phyloP scores from a whole-genome alignment of 2,797 vertebrate genomes.

The Alca torda region DNA sequence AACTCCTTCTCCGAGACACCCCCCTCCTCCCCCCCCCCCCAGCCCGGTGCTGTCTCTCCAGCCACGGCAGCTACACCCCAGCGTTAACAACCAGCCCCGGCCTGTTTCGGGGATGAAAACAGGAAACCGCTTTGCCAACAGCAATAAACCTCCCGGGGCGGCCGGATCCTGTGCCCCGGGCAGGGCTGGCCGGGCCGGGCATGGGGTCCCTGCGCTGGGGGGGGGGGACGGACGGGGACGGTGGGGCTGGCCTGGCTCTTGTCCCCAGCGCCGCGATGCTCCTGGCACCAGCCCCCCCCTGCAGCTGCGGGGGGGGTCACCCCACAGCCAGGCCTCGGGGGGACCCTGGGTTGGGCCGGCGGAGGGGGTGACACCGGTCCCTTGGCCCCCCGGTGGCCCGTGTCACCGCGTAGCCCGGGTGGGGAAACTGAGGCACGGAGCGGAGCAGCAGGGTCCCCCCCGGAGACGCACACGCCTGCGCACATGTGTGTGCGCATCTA shows the following conservation, averaged over 20 bases:
- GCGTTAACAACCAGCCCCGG: neutral
- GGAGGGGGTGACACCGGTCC: neutral
- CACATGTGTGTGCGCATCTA: too few species aligned
- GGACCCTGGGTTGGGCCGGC: neutral
- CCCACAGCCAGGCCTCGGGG: too few species aligned
- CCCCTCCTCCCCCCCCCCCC: neutral
- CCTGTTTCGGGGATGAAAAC: neutral
- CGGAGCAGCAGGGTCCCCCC: neutral
- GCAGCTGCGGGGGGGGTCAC: neutral
- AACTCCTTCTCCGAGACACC: too few species aligned
- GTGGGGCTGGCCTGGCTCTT: neutral
- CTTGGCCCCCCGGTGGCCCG: too few species aligned
- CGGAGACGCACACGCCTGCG: too few species aligned
- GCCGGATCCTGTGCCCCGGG: neutral
- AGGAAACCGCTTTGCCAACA: neutral
- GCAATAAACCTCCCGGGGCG: neutral
- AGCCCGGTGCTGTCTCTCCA: neutral
- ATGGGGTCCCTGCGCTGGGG: rapidly evolving
- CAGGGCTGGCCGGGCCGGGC: neutral
- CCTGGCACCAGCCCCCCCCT: too few species aligned
- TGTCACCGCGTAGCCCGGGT: neutral
- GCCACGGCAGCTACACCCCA: neutral
- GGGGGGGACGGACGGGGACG: neutral
- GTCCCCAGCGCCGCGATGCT: neutral
- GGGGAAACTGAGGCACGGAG: neutral